These are phyloP conservation scores for Semnornis frantzii DNA, from an alignment of 2,113 vertebrate species.

Conservation along the genomic window DNA sequence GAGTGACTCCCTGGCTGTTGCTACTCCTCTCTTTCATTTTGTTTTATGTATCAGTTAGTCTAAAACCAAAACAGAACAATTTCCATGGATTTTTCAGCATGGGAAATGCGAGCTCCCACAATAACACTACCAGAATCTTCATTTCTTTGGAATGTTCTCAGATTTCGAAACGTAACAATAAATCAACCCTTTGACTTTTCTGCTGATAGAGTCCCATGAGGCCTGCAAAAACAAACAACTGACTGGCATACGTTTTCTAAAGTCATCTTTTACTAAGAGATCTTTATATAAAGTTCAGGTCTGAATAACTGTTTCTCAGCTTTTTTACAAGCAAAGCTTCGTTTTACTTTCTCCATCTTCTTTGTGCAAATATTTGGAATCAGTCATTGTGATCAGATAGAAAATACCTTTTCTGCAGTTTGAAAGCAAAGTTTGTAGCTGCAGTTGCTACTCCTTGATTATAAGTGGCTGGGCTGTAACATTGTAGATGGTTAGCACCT, in stretches of 20 bases:
- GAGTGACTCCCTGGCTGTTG: not conserved
- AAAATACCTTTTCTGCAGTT: not conserved
- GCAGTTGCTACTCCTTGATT: not conserved
- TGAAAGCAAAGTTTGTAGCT: not conserved
- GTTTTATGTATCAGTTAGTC: not conserved
- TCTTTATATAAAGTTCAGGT: not conserved
- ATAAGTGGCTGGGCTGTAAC: not conserved
- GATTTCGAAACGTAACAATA: slow-evolving; percentile 58
- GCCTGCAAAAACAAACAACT: slow-evolving; percentile 43
- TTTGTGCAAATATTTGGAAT: not conserved
- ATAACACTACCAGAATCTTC: slow-evolving; percentile 36
- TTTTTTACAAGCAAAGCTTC: not conserved
- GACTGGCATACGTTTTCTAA: not conserved
- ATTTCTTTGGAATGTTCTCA: slow-evolving; percentile 67
- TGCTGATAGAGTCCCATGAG: slow-evolving; percentile 46
- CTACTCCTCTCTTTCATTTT: slow-evolving; percentile 6
- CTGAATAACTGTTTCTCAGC: not conserved
- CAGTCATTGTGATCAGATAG: not conserved
- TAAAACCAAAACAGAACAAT: slow-evolving; percentile 7
- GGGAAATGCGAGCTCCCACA: slow-evolving; percentile 49
- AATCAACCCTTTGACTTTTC: slow-evolving; percentile 66
- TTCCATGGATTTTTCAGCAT: slow-evolving; percentile 16
- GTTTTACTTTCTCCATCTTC: not conserved
- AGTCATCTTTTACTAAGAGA: not conserved
- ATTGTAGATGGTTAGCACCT: not conserved